Percentiles rank a stretch among this genome's conserved stretches.
Conservation (phyloP, 2,113 vertebrate species). For the Uria lomvia region DNA sequence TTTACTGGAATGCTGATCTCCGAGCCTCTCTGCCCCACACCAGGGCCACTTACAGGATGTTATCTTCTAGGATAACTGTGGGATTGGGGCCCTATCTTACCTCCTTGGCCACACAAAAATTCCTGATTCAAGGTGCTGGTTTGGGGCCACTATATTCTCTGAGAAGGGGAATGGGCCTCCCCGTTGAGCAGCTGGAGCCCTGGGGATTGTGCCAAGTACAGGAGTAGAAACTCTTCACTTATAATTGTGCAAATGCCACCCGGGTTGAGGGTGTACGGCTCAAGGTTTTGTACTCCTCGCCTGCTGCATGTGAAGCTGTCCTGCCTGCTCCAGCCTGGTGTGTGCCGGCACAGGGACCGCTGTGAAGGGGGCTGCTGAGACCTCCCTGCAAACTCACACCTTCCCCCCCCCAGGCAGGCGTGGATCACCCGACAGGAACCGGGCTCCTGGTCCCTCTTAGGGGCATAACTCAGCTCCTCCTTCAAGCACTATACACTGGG, state of each 20-base stretch:
- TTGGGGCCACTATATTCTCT: not conserved
- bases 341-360: not conserved
- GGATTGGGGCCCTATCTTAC: not conserved
- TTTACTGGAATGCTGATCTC: fast-evolving
- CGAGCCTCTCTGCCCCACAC: not conserved
- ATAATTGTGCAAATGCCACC: not conserved
- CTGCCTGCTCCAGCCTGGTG: not conserved
- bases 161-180: not conserved
- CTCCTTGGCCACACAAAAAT: not conserved
- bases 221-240: not conserved
- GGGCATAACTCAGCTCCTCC: not conserved
- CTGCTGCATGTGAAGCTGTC: not conserved
- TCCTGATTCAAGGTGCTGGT: not conserved
- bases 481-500: not conserved
- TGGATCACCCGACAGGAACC: not conserved
- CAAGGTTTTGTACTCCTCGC: not conserved
- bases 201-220: not conserved
- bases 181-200: not conserved
- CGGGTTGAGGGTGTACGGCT: not conserved
- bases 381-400: not conserved
- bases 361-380: not conserved
- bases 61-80: not conserved
- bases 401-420: not conserved
- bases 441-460: not conserved
- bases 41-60: not conserved